Base-by-base conservation (phyloP, 2,797 vertebrate species). In the Sebastiscus tertius region DNA sequence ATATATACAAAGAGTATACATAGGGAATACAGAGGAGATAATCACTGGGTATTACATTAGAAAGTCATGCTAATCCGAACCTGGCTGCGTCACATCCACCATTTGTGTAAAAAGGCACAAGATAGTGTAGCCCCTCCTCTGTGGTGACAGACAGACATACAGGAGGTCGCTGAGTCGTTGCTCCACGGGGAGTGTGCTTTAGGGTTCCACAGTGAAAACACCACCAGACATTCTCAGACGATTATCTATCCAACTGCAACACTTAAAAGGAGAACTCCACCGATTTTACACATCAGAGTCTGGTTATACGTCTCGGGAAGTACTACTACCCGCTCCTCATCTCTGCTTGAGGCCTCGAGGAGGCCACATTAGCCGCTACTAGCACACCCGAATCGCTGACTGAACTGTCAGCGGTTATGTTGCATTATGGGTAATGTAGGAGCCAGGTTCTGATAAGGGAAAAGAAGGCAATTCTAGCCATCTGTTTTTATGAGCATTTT, bases 81-180 rank as follows among this genome's bases (percentile, higher is more conserved):
- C 75, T 60, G 82, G 89, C 87, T 85, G 88, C 74, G 80, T 83
- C 85, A 81, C 82, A 85, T 86, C 91, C 89, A 83, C 72, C n/a
- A 52, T 85, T 88, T 86, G 84, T 87, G 89, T 92, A 82, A 93
- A 42, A 70, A 95, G 94, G 93, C 93, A 94, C 94, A 55, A 87
- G 82, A 90, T 87, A 80, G 85, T 84, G 89, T 62, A 81, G 90
- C 86, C 88, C 86, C 90, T 82, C 88, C 87, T 76, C 69, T 75
- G 87, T 74, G 86, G 85, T 70, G 90, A 88, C 91, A 82, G 88
- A 92, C 93, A 90, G 89, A 90, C 83, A 87, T 26, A 87, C 86
- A 87, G 89, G 75, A 85, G 83, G 56, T 84, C 80, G 65, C 79
- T 81, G 85, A 88, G 85, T 87, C 84, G 74, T 80, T 80, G 90